These are phyloP conservation scores for Macroramphosus scolopax DNA, from an alignment of 2,797 vertebrate species.

Conservation along the genomic window DNA sequence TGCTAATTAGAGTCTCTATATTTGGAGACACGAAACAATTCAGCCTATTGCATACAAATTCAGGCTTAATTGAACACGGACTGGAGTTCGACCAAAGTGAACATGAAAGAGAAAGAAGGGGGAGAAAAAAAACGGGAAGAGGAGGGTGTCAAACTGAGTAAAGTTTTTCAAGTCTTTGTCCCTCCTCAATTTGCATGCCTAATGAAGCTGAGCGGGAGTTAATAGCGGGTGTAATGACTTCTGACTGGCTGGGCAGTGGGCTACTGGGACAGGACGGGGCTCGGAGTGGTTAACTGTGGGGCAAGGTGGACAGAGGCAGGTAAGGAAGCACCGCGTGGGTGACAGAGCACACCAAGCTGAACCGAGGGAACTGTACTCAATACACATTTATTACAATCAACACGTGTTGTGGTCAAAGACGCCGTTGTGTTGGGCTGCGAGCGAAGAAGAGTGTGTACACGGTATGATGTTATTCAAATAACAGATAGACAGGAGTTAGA, in stretches of 20 bases:
- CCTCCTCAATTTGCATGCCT: conserved; percentile 96
- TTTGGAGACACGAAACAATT: conserved; percentile 31
- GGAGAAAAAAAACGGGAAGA: conserved; percentile 14
- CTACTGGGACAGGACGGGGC: conserved; percentile 58
- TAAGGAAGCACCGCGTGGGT: conserved; percentile 22
- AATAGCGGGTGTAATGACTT: conserved; percentile 99
- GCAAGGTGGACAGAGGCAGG: conserved; percentile 56
- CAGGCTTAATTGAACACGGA: conserved; percentile 59
- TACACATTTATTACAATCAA: too few species aligned
- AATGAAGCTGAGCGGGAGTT: conserved; percentile 98
- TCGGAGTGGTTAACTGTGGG: conserved; percentile 58
- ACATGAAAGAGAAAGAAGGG: too few species aligned
- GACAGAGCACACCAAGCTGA: conserved; percentile 28
- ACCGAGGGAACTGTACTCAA: too few species aligned
- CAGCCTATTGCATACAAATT: conserved; percentile 40
- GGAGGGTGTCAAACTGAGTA: conserved; percentile 66
- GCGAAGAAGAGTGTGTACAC: too few species aligned
- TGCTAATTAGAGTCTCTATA: conserved; percentile 30
- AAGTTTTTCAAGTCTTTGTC: conserved; percentile 83
- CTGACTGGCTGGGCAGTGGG: conserved; percentile 88
- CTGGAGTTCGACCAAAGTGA: conserved; percentile 51
- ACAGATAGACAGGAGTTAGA: too few species aligned
- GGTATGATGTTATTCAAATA: too few species aligned
- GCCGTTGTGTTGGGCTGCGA: too few species aligned
- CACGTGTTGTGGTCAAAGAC: too few species aligned